Conservation (phyloP, 2,888 invertebrate species). For the Coleophora flavipennella region DNA sequence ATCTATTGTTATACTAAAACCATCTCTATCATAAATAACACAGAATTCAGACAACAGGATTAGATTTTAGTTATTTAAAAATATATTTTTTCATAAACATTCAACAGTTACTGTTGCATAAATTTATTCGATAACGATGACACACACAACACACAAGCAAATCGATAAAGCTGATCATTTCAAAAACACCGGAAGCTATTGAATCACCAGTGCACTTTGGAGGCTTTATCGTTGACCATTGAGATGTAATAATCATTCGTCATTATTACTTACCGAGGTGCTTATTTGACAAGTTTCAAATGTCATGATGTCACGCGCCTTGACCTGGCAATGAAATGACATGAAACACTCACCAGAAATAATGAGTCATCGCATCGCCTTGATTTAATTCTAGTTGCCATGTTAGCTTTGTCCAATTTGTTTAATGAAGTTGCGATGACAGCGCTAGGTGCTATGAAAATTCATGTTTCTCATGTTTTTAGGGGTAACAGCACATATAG, state of each 20-base stretch:
- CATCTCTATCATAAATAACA: too few relatives aligned
- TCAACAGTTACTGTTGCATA: too few relatives aligned
- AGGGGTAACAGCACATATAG: too few relatives aligned
- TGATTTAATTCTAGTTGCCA: background rate
- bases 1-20: too few relatives aligned
- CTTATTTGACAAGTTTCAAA: slow-evolving; percentile 7
- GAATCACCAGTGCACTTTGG: slow-evolving; percentile 5
- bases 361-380: slow-evolving; percentile 1
- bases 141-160: too few relatives aligned
- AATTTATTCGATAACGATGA: background rate
- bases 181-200: slow-evolving; percentile 9
- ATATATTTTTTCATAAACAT: too few relatives aligned
- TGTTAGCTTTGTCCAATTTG: background rate
- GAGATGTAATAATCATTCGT: background rate
- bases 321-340: slow-evolving; percentile 8
- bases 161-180: background rate
- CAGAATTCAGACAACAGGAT: too few relatives aligned
- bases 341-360: background rate
- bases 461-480: too few relatives aligned
- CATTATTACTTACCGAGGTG: background rate
- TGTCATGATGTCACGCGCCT: slow-evolving; percentile 12
- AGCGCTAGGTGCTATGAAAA: too few relatives aligned
- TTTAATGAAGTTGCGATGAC: too few relatives aligned
- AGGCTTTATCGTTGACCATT: background rate
- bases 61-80: too few relatives aligned